Evolutionary conservation across 2,113 vertebrate species (phyloP).

Genomic region (Ancistrus triradiatus): DNA sequence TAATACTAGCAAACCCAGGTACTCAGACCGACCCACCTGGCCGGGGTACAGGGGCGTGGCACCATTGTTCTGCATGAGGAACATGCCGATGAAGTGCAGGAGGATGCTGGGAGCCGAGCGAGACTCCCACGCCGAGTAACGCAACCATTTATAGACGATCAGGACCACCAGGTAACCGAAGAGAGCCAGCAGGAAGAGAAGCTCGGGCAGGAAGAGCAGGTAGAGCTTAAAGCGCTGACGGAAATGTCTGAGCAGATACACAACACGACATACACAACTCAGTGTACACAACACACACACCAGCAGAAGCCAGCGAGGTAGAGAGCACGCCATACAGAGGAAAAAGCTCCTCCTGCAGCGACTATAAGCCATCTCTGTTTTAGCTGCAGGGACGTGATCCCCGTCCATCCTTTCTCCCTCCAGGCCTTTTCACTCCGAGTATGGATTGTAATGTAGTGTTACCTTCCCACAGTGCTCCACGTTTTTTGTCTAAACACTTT

Average conservation of each 20-base stretch:
- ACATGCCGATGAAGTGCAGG: constrained; percentile 97
- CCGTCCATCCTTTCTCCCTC: too few relatives aligned
- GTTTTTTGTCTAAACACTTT: too few relatives aligned
- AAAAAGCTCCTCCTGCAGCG: too few relatives aligned
- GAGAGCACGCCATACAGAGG: too few relatives aligned
- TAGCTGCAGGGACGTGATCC: too few relatives aligned
- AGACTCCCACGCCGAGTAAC: constrained; percentile 74
- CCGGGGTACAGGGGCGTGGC: constrained; percentile 72
- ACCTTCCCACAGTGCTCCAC: too few relatives aligned
- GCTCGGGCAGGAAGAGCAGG: constrained; percentile 87
- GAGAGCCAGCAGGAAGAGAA: constrained; percentile 89
- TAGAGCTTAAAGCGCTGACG: constrained; percentile 82
- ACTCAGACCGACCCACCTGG: constrained; percentile 73
- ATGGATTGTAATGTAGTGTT: too few relatives aligned
- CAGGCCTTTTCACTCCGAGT: too few relatives aligned
- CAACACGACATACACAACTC: constrained; percentile 4
- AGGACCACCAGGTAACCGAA: constrained; percentile 94
- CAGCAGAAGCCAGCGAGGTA: too few relatives aligned
- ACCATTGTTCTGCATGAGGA: constrained; percentile 73
- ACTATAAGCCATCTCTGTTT: too few relatives aligned
- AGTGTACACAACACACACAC: too few relatives aligned
- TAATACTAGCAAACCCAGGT: background rate
- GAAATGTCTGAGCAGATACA: constrained; percentile 76
- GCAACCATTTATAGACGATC: constrained; percentile 93
- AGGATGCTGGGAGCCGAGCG: constrained; percentile 86